Percentiles rank a stretch among this genome's conserved stretches.
phyloP scores from a whole-genome alignment of 1,140 invertebrate genomes.

The Aleiodes sp. region DNA sequence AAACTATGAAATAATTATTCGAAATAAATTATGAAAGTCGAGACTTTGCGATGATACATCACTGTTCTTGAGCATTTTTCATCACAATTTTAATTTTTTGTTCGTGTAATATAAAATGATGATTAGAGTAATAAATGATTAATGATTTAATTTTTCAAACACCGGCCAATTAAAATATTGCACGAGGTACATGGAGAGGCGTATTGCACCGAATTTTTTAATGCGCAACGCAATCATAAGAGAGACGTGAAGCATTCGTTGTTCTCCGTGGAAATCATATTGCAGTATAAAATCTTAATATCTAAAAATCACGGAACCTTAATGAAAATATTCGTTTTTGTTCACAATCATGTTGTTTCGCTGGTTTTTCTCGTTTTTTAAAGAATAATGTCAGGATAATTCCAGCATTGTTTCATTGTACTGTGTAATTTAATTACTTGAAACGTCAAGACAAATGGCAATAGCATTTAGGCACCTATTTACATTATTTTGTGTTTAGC shows the following conservation, averaged over 20 bases:
- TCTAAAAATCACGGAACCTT: conserved; percentile 10
- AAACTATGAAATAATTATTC: not conserved
- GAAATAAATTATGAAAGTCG: not conserved
- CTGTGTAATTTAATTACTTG: not conserved
- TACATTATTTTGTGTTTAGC: not conserved
- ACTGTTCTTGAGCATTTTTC: conserved; percentile 1
- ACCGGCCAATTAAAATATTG: not conserved
- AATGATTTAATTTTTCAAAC: not conserved
- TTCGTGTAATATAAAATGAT: not conserved
- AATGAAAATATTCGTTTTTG: not conserved
- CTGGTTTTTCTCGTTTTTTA: not conserved
- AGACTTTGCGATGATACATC: not conserved
- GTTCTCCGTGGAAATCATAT: not conserved
- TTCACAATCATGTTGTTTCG: not conserved
- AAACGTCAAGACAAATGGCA: conserved; percentile 3
- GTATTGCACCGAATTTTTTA: not conserved
- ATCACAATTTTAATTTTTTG: not conserved
- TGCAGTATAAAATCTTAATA: not conserved
- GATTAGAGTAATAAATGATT: not conserved
- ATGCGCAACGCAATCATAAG: not conserved
- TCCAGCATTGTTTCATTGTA: not conserved
- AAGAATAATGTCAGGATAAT: not conserved
- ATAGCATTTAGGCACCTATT: not conserved
- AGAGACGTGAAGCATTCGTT: conserved; percentile 10
- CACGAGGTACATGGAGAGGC: conserved; percentile 6